Evolutionary conservation across 2,113 vertebrate species (phyloP).

Genomic region (Megaptera novaeangliae): DNA sequence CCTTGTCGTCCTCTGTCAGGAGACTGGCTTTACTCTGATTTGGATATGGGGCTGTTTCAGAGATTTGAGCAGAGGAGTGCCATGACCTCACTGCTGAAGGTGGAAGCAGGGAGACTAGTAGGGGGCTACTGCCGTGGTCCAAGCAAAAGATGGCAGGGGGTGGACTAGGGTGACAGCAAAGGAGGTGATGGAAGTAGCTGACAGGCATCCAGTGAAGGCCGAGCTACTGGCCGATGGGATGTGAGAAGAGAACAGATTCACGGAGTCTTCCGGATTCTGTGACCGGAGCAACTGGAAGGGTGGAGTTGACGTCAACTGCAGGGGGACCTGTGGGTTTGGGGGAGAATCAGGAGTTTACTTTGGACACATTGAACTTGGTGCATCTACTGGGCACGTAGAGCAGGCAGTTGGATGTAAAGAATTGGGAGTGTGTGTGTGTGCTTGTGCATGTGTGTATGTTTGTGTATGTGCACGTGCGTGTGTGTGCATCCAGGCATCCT

Average conservation of each 20-base stretch:
- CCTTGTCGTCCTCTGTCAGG: neutral
- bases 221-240: neutral
- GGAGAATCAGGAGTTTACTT: neutral
- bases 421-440: neutral
- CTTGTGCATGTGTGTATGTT: too few species aligned
- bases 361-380: neutral
- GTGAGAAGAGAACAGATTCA: neutral
- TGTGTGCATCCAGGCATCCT: neutral
- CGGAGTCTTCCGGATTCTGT: neutral
- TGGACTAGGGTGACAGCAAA: neutral
- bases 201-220: neutral
- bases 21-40: neutral
- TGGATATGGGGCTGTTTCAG: neutral
- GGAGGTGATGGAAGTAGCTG: neutral
- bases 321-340: neutral
- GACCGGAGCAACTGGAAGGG: neutral
- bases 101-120: neutral
- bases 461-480: too few species aligned
- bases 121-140: neutral
- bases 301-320: neutral
- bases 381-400: neutral
- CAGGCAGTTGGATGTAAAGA: neutral
- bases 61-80: neutral
- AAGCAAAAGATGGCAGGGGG: neutral
- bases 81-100: neutral